A percentile compares a stretch with the other conserved stretches of the same genome.
These are phyloP conservation scores for Sebastes matsubarae DNA, from an alignment of 2,797 vertebrate species.

Conservation along the genomic window DNA sequence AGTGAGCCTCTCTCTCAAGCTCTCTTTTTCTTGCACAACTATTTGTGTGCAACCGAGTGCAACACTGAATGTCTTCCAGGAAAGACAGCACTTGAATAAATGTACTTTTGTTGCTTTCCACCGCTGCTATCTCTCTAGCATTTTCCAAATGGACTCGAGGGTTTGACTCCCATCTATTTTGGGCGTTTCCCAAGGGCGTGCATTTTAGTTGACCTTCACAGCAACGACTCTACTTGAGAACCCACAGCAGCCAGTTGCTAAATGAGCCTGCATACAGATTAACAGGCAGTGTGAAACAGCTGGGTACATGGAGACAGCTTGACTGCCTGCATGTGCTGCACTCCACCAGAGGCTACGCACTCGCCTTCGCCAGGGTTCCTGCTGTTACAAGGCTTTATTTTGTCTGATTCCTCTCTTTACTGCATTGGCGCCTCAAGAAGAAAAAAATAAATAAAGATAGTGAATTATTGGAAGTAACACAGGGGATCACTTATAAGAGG, in stretches of 20 bases:
- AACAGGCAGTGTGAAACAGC: constrained; percentile 53
- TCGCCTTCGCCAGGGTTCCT: constrained; percentile 31
- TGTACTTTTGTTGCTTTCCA: not conserved
- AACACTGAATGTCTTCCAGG: not conserved
- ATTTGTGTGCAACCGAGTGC: not conserved
- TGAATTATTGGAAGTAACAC: constrained; percentile 30
- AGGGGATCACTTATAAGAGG: constrained; percentile 30
- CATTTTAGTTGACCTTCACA: constrained; percentile 42
- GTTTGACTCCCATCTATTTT: constrained; percentile 24
- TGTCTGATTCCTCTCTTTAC: constrained; percentile 36
- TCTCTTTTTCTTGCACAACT: not conserved
- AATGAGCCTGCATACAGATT: constrained; percentile 45
- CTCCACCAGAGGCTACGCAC: constrained; percentile 38
- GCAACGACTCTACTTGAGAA: constrained; percentile 22
- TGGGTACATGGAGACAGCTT: constrained; percentile 35
- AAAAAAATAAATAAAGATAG: not conserved
- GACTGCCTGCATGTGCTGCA: constrained; percentile 35
- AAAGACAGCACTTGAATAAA: not conserved
- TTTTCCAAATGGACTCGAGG: not conserved
- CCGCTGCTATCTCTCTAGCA: not conserved
- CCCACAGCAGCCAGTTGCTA: constrained; percentile 43
- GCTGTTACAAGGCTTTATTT: constrained; percentile 47
- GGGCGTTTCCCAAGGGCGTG: constrained; percentile 5
- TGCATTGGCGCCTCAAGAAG: constrained; percentile 23
- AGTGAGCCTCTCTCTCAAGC: not conserved